Percentiles rank a stretch among this genome's conserved stretches.
phyloP scores from a whole-genome alignment of 2,888 invertebrate genomes.

The Hololepta plana region DNA sequence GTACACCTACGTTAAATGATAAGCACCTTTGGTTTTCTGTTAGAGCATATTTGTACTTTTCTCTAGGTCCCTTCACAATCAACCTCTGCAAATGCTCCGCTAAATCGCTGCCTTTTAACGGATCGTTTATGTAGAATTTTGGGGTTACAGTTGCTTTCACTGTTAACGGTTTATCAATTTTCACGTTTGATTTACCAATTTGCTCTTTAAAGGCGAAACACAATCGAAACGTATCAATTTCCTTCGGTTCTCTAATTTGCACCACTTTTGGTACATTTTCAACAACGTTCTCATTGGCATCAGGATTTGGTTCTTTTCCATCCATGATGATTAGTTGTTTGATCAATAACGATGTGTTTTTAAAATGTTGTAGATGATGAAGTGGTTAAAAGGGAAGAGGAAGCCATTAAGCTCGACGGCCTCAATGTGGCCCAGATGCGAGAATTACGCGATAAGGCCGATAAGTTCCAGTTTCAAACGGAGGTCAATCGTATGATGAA shows the following conservation, averaged over 20 bases:
- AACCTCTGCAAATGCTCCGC: constrained; percentile 18
- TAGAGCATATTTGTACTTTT: constrained; percentile 18
- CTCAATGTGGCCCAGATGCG: constrained; percentile 87
- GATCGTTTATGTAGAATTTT: constrained; percentile 19
- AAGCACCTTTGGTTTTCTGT: constrained; percentile 26
- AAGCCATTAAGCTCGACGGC: constrained; percentile 90
- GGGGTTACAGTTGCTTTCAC: constrained; percentile 18
- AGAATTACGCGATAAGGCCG: constrained; percentile 74
- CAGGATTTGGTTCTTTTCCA: too few relatives aligned
- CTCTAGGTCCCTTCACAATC: constrained; percentile 16
- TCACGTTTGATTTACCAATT: constrained; percentile 12
- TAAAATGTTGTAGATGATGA: constrained; percentile 62
- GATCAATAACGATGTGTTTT: constrained; percentile 8
- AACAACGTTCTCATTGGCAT: constrained; percentile 2
- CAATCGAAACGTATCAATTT: constrained; percentile 15
- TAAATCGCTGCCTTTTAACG: constrained; percentile 12
- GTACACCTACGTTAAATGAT: constrained; percentile 2
- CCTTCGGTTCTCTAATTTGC: neutral
- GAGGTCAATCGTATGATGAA: constrained; percentile 99
- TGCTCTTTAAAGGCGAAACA: constrained; percentile 19
- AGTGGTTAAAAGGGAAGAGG: constrained; percentile 78
- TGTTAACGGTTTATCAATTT: constrained; percentile 12
- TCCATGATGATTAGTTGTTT: constrained; percentile 5
- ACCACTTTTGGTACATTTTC: neutral
- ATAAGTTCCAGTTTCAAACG: constrained; percentile 85